Base-by-base conservation (phyloP, 2,888 invertebrate species). In the Tipula helvola region DNA sequence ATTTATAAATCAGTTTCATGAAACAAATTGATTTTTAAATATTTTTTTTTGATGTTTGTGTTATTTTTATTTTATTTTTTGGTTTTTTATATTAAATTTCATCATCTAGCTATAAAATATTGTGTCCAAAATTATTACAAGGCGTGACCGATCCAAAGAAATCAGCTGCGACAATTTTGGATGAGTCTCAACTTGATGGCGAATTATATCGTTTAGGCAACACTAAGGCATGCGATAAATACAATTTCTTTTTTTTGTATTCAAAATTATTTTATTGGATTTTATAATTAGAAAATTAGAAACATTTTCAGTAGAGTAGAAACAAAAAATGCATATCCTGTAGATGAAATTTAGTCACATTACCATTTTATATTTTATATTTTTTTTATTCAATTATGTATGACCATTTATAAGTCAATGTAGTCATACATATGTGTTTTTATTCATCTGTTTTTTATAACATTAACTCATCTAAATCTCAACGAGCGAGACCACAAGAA, bases 71-170 rank as follows among this genome's bases (percentile, higher is more conserved):
- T 86, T 41, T n/a, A 83, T 47, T 44, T 85, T 85, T 71, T 71
- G 71, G 71, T 71, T 57, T 28, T 28, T 57, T 57, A 42, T 86
- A 86, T 71, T 47, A 47, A 47, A 86, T 84, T 84, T 84, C 36
- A 84, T 84, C 41, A 36, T 84, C 16, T 84, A 84, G 84, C 84
- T 84, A 84, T 84, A 84, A 84, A 84, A 84, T 84, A 36, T 41
- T 84, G 28, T 84, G 84, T 41, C 84, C 84, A 84, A 84, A 84
- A 39, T 84, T 84, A 39, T 7, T 84, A 5, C n/a, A 84, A 36
- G 39, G 39, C 13, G 16, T 84, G 4, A n/a, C 36, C 39, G 84
- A 84, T 41, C 84, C 84, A 36, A 84, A 84, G 16, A 84, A 84
- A 84, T n/a, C 39, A n/a, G 5, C 39, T 18, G 84, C 84, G 16